Base-by-base conservation (phyloP, 35 echinoderm and acorn worm species). In the Nesometra sesokonis region DNA sequence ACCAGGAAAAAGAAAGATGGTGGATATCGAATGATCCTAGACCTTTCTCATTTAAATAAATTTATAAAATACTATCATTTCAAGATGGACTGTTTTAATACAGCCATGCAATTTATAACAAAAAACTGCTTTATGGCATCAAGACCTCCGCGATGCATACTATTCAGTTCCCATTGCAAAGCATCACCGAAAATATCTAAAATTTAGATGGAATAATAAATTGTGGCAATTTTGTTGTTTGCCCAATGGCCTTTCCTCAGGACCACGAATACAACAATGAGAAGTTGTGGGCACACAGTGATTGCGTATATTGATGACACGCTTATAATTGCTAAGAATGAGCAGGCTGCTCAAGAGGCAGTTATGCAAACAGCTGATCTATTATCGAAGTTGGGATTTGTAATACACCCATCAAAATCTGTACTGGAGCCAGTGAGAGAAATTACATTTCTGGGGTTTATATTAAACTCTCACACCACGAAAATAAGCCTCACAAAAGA, bases 41-140 rank as follows among this genome's bases (percentile, higher is more conserved):
- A 94, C 37, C 83, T 94, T 30, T 80, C 82, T 46, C 36, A 77
- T 21, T 86, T 94, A 13, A 94, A 94, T 47, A 85, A 94, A 35
- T 84, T 23, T 85, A 43, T 94, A 31, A 29, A 87, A 57, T 94
- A 88, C 38, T 82, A 85, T 31, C 89, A 94, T 91, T 94, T 94
- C 34, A 94, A 91, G 57, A 90, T 90, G 89, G 89, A 91, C 80
- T 31, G 34, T 89, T 86, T 94, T 80, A 31, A 86, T 3, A 37
- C 86, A 80, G 89, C 43, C 32, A 77, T 84, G 13, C 35, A 35
- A 77, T 37, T 91, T 86, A 77, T 94, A 76, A 43, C 86, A 46
- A 81, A 57, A 47, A 35, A 82, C 21, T 91, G 86, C 78, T 89
- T 46, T 77, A 91, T 94, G 86, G 89, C 86, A 19, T 89, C 93